phyloP scores from a whole-genome alignment of 2,797 vertebrate species.

The Lacerta bilineata region DNA sequence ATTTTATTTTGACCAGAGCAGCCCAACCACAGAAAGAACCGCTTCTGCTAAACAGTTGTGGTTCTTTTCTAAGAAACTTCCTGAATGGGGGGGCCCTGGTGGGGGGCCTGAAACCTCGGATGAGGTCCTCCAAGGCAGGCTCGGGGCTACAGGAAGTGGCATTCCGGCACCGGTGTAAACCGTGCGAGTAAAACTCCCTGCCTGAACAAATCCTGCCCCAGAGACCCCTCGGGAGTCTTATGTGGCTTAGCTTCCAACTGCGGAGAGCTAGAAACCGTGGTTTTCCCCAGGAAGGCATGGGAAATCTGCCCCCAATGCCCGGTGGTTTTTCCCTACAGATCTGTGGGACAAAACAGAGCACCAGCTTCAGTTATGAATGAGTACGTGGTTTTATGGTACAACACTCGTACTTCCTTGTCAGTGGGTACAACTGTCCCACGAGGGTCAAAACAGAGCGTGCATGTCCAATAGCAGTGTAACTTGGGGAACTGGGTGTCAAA shows the following conservation, averaged over 20 bases:
- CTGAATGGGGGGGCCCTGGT: neutral
- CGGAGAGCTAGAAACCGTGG: no score
- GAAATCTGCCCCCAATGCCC: no score
- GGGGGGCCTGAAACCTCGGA: neutral
- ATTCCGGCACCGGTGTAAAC: neutral
- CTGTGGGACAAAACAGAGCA: no score
- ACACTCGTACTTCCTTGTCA: neutral
- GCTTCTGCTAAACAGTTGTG: neutral
- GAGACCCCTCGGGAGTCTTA: neutral
- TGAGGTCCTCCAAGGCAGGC: neutral
- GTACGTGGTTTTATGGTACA: neutral
- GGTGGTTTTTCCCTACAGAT: no score
- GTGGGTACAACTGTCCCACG: neutral
- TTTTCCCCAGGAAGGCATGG: no score
- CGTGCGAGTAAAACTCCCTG: neutral
- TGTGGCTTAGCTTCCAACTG: no score
- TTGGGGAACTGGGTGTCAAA: neutral
- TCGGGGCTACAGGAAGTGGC: neutral
- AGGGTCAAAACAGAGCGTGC: neutral
- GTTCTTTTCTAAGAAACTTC: neutral
- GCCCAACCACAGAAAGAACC: neutral
- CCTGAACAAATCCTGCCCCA: neutral
- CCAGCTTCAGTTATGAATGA: no score
- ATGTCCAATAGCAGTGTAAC: neutral
- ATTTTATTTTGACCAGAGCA: conserved; percentile 14